Conservation (phyloP, 2,113 vertebrate species). For the Puntigrus tetrazona region DNA sequence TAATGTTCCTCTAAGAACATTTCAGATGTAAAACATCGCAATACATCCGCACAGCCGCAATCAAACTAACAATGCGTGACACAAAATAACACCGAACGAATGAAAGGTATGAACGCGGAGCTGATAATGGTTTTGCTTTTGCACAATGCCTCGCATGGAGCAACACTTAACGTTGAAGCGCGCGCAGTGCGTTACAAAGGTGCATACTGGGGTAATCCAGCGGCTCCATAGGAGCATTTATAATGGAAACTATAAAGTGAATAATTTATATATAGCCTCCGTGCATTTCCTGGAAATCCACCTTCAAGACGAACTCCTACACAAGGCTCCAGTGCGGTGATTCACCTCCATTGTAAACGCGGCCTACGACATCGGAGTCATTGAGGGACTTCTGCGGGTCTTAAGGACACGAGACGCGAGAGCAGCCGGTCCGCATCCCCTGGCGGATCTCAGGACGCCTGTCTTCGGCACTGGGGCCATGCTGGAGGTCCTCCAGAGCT, state of each 20-base stretch:
- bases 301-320: background rate
- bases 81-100: background rate
- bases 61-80: background rate
- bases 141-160: background rate
- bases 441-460: background rate
- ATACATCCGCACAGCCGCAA: background rate
- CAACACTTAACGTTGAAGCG: background rate
- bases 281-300: slow-evolving; percentile 2
- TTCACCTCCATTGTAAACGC: background rate
- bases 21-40: background rate
- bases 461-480: background rate
- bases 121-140: background rate
- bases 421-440: background rate
- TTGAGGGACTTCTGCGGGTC: background rate
- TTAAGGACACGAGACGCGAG: slow-evolving; percentile 4
- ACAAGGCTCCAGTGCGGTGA: background rate
- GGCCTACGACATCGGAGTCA: background rate
- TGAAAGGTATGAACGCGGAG: background rate
- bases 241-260: background rate
- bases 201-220: background rate
- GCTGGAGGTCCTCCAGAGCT: background rate
- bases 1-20: background rate
- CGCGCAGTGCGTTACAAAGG: background rate
- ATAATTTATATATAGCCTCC: background rate
- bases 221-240: background rate